A percentile compares a stretch with the other conserved stretches of the same genome.
These are phyloP conservation scores for Microtus obscurus DNA, from an alignment of 2,797 vertebrate species.

Conservation along the genomic window DNA sequence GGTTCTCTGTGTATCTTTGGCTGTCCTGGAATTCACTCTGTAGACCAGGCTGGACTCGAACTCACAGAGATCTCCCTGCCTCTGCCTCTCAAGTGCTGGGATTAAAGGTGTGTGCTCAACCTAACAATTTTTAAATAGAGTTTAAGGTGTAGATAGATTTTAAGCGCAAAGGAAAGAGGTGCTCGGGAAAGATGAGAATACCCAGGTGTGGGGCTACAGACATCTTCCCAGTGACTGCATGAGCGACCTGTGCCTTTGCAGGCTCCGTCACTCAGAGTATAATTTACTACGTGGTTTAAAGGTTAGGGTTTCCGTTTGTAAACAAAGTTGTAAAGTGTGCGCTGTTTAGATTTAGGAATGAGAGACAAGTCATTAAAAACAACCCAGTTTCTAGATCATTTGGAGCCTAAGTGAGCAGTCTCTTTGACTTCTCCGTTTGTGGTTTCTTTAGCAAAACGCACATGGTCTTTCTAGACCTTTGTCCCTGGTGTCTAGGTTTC, in stretches of 20 bases:
- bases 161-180: too few species aligned
- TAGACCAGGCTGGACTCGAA: background rate
- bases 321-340: background rate
- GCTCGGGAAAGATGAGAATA: background rate
- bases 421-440: background rate
- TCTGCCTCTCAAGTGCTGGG: background rate
- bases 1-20: too few species aligned
- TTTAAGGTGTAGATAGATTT: too few species aligned
- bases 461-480: background rate
- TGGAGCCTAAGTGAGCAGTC: background rate
- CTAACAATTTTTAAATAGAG: background rate
- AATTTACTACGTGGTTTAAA: background rate
- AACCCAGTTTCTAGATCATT: background rate
- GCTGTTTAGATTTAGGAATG: background rate
- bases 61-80: background rate
- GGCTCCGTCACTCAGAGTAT: background rate
- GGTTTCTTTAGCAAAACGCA: background rate
- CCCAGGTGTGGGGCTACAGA: background rate
- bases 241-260: background rate
- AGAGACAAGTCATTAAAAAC: background rate
- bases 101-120: background rate
- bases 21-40: background rate
- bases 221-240: background rate
- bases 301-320: background rate
- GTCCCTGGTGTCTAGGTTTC: background rate